Evolutionary conservation across 2,888 invertebrate genomes (phyloP), one percentile per base, ranked within the genome.

Genomic region (Volucella inflata): DNA sequence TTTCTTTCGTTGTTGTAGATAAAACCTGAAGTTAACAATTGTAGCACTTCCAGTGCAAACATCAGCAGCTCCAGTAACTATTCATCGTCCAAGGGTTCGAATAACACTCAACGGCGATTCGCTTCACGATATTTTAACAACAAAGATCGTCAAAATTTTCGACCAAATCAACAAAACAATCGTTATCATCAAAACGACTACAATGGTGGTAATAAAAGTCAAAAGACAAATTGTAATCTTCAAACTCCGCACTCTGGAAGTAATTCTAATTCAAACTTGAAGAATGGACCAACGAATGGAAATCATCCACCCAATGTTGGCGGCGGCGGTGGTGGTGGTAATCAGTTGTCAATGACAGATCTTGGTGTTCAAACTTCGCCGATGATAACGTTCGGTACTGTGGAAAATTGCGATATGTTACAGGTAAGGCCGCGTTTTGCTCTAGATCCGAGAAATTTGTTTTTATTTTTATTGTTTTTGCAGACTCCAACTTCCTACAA

Each of bases 111-210:
- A 44, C 87, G 88, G n/a, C 88, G 89, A 36, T 89, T 89, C 79
- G 72, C 87, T 8, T 88, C 90, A n/a, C 89, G 90, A 14, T 89
- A 89, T 82, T 89, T 89, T 53, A 88, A 88, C 68, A 88, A 84
- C 55, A 89, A 88, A 76, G 89, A 89, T 21, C 88, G 88, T 8
- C 81, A 84, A 72, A 84, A 87, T 62, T 87, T 87, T 57, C 87
- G 87, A 51, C 77, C 87, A 10, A 78, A 57, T 30, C 65, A 74
- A 48, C 83, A 79, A 16, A 72, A 51, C n/a, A 75, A 75, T 62
- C 83, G 83, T 17, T 87, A 62, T 50, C 80, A 81, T 14, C 87
- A 87, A 67, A 87, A 84, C 14, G 88, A 87, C 1, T 76, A 75
- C 2, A 81, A 74, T 16, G 40, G 40, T 11, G 57, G 17, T 3